phyloP scores from a whole-genome alignment of 2,888 invertebrate genomes.

The Micoletzkya japonica region DNA sequence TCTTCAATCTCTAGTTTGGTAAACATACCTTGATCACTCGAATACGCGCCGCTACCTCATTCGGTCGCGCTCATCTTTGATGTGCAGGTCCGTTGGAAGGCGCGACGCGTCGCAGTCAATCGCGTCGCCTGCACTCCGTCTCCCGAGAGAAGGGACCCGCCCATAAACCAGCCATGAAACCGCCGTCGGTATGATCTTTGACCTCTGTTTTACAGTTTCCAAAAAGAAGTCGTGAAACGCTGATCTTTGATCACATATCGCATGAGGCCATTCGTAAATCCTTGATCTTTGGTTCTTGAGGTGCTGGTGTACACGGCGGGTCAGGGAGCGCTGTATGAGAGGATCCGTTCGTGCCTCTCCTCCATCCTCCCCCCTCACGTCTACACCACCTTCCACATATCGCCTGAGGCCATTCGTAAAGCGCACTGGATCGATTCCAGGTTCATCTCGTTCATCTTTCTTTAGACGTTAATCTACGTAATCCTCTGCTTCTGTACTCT shows the following conservation, averaged over 20 bases:
- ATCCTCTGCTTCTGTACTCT: background rate
- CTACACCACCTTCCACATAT: constrained; percentile 56
- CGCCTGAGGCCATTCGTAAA: constrained; percentile 42
- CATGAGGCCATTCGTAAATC: background rate
- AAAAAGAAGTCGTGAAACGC: too few relatives aligned
- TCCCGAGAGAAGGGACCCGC: background rate
- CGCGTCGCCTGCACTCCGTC: constrained; percentile 20
- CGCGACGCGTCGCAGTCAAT: constrained; percentile 19
- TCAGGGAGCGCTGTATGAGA: constrained; percentile 39
- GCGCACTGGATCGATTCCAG: constrained; percentile 56
- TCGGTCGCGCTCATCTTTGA: too few relatives aligned
- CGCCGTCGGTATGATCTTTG: constrained; percentile 14
- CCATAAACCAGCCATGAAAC: constrained; percentile 24
- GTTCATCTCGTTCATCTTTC: too few relatives aligned
- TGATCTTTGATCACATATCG: background rate
- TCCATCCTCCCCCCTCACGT: constrained; percentile 47
- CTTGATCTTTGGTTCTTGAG: constrained; percentile 31
- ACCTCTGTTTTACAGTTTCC: background rate
- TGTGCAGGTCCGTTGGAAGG: constrained; percentile 9
- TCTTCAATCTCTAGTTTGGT: too few relatives aligned
- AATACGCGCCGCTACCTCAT: too few relatives aligned
- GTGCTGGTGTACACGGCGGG: constrained; percentile 57
- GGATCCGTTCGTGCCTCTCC: constrained; percentile 43
- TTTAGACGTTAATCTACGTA: too few relatives aligned
- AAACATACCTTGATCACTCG: too few relatives aligned